A percentile compares a stretch with the other conserved stretches of the same genome.
Evolutionary conservation across 2,888 invertebrate genomes (phyloP).

Genomic region (Phlogophora meticulosa): DNA sequence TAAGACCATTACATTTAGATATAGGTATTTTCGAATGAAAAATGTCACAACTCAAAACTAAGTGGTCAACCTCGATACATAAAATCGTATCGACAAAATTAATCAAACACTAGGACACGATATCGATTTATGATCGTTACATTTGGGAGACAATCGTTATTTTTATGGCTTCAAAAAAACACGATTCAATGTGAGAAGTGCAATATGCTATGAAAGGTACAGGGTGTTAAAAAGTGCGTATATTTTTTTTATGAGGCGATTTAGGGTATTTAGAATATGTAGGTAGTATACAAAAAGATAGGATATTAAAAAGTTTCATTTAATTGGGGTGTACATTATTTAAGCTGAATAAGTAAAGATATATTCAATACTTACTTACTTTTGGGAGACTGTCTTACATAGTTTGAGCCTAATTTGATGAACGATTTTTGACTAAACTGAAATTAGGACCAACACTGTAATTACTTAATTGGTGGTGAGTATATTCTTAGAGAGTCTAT

Average conservation of each 20-base stretch:
- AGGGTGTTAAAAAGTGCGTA: slow-evolving; percentile 12
- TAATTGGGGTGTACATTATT: too few relatives aligned
- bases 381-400: too few relatives aligned
- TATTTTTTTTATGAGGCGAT: not conserved
- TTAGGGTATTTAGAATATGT: too few relatives aligned
- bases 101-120: slow-evolving; percentile 75
- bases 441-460: too few relatives aligned
- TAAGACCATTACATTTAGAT: not conserved
- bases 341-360: too few relatives aligned
- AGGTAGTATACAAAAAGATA: too few relatives aligned
- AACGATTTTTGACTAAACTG: too few relatives aligned
- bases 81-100: slow-evolving; percentile 62
- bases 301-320: too few relatives aligned
- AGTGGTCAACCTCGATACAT: slow-evolving; percentile 51
- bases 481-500: too few relatives aligned
- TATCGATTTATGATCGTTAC: slow-evolving; percentile 84
- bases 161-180: slow-evolving; percentile 87
- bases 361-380: too few relatives aligned
- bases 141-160: slow-evolving; percentile 84
- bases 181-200: slow-evolving; percentile 84
- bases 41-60: slow-evolving; percentile 16
- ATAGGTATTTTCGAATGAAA: slow-evolving; percentile 4
- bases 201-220: slow-evolving; percentile 81
- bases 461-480: too few relatives aligned
- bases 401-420: too few relatives aligned